Evolutionary conservation across 2,113 vertebrate species (phyloP).

Genomic region (Solenodon paradoxus): DNA sequence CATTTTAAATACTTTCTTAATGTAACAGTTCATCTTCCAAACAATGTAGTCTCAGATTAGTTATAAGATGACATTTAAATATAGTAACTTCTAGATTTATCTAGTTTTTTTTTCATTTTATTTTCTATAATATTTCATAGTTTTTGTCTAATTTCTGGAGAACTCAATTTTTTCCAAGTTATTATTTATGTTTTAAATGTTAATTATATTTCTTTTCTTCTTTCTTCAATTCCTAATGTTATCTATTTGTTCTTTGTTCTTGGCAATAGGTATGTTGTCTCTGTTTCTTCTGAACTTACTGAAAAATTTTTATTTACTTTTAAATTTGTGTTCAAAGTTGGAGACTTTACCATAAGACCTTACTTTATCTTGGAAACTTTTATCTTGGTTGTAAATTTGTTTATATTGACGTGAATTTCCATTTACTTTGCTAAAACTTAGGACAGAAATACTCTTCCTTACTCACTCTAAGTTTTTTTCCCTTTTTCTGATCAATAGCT

Average conservation of each 20-base stretch:
- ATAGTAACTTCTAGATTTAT: background rate
- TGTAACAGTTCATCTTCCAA: background rate
- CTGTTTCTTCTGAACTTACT: background rate
- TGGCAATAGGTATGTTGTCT: background rate
- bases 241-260: background rate
- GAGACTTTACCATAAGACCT: background rate
- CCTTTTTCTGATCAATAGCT: background rate
- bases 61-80: background rate
- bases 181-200: background rate
- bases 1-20: background rate
- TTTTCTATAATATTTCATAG: background rate
- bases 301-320: background rate
- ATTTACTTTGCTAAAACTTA: background rate
- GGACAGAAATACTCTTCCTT: background rate
- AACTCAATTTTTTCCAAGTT: background rate
- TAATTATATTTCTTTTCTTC: background rate
- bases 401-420: background rate
- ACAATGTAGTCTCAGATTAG: background rate
- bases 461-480: background rate
- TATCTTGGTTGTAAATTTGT: background rate
- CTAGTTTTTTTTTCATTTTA: background rate
- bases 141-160: background rate
- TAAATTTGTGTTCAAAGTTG: background rate
- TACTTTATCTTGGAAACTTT: background rate
- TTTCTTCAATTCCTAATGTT: background rate